Percentiles rank a stretch among this genome's conserved stretches.
phyloP scores from a whole-genome alignment of 92 coral and sea anemone genomes.

The Galaxea fascicularis region DNA sequence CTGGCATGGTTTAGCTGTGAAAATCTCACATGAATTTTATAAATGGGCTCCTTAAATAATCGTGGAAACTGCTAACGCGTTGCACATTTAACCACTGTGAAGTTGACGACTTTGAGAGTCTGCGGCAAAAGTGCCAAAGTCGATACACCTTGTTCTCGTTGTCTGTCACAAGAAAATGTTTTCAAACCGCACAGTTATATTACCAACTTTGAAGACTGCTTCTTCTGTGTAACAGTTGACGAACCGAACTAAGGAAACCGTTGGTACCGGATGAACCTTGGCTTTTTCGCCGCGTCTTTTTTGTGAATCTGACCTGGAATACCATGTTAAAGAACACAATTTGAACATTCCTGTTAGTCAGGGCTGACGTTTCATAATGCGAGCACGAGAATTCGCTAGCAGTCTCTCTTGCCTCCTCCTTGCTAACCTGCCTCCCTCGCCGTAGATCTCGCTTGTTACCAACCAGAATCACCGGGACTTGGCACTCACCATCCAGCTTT shows the following conservation, averaged over 20 bases:
- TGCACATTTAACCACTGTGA: too few relatives aligned
- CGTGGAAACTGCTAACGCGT: too few relatives aligned
- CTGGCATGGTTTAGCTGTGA: too few relatives aligned
- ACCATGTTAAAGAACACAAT: slow-evolving; percentile 89
- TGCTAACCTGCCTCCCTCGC: slow-evolving; percentile 86
- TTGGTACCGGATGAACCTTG: slow-evolving; percentile 58
- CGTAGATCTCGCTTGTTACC: slow-evolving; percentile 96
- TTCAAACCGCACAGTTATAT: neutral
- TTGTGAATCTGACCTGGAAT: slow-evolving; percentile 87
- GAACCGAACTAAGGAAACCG: slow-evolving; percentile 92
- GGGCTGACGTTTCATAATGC: slow-evolving; percentile 94
- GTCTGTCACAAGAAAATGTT: neutral
- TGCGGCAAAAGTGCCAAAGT: too few relatives aligned
- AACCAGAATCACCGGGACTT: slow-evolving; percentile 91
- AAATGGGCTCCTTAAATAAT: too few relatives aligned
- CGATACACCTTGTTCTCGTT: neutral
- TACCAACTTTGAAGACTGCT: slow-evolving; percentile 65
- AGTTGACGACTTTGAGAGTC: too few relatives aligned
- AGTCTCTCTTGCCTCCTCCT: slow-evolving; percentile 88
- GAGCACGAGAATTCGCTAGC: slow-evolving; percentile 91
- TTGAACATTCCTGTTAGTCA: slow-evolving; percentile 91
- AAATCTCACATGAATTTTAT: too few relatives aligned
- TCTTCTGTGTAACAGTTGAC: slow-evolving; percentile 76
- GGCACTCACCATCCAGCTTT: slow-evolving; percentile 78
- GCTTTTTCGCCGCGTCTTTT: slow-evolving; percentile 74